Conservation (phyloP, 1,140 invertebrate species). For the Maconellicoccus hirsutus region DNA sequence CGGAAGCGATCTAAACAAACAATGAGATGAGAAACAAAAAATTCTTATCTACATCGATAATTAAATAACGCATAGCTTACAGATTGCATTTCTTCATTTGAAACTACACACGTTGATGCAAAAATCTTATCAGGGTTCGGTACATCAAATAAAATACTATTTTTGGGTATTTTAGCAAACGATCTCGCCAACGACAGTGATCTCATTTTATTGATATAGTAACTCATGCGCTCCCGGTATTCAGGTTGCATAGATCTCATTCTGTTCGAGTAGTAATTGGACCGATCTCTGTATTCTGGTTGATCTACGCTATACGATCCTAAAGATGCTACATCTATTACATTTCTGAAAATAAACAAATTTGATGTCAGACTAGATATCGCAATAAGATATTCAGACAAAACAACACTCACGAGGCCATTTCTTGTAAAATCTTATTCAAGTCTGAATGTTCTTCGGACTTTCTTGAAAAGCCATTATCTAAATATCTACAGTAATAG, state of each 20-base stretch:
- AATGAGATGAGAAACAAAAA: too few relatives aligned
- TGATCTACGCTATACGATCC: conserved; percentile 66
- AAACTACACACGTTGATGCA: background rate
- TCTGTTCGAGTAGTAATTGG: conserved; percentile 50
- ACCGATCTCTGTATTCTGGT: conserved; percentile 63
- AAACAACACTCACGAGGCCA: conserved; percentile 58
- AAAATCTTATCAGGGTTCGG: background rate
- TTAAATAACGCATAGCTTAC: background rate
- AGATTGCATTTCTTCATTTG: background rate
- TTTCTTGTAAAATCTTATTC: conserved; percentile 74
- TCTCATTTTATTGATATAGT: background rate
- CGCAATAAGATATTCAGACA: background rate
- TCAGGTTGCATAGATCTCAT: conserved; percentile 29
- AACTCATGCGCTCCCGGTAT: background rate
- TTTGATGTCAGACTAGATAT: conserved; percentile 5
- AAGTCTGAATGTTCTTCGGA: conserved; percentile 78
- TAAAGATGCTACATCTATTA: conserved; percentile 69
- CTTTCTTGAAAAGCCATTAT: conserved; percentile 58
- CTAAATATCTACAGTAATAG: conserved; percentile 39
- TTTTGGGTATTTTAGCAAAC: background rate
- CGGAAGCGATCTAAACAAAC: background rate
- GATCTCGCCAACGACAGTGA: background rate
- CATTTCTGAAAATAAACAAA: conserved; percentile 47
- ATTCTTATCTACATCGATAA: background rate
- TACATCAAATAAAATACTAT: background rate